Percentiles rank a stretch among this genome's conserved stretches.
These are phyloP conservation scores for Neelides folsomi DNA, from an alignment of 2,888 invertebrate species.

Conservation along the genomic window DNA sequence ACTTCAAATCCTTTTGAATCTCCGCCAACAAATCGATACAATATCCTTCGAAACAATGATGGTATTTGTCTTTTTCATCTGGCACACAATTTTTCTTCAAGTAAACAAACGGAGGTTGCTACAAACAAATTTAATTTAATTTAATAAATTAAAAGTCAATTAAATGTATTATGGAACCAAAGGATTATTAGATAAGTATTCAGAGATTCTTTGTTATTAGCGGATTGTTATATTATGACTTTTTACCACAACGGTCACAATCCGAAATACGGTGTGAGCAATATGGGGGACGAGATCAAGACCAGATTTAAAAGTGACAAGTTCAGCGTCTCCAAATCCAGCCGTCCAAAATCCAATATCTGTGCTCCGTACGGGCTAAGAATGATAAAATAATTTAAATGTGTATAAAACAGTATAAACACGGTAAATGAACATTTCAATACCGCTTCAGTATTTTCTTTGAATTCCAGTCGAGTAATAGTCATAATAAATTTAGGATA, in stretches of 20 bases:
- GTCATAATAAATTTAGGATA: constrained; percentile 62
- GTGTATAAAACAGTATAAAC: too few relatives aligned
- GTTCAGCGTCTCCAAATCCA: constrained; percentile 46
- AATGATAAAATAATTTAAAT: too few relatives aligned
- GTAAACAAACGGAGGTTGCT: constrained; percentile 75
- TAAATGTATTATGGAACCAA: background rate
- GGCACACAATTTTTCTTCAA: constrained; percentile 41
- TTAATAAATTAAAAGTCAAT: background rate
- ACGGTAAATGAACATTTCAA: too few relatives aligned
- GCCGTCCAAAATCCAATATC: constrained; percentile 64
- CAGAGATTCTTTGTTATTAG: too few relatives aligned
- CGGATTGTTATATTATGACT: too few relatives aligned
- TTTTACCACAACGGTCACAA: constrained; percentile 71
- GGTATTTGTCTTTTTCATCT: constrained; percentile 35
- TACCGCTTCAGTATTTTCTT: constrained; percentile 7
- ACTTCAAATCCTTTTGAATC: constrained; percentile 67
- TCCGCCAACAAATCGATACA: constrained; percentile 86
- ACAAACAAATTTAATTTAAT: constrained; percentile 34
- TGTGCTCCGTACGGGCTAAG: constrained; percentile 37
- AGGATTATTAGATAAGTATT: background rate
- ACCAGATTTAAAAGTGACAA: constrained; percentile 51
- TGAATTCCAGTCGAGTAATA: constrained; percentile 41
- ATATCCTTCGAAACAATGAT: constrained; percentile 52
- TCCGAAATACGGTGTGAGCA: constrained; percentile 69
- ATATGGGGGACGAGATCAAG: constrained; percentile 58